phyloP scores from a whole-genome alignment of 2,888 invertebrate genomes.

The Campopleginae sp. region DNA sequence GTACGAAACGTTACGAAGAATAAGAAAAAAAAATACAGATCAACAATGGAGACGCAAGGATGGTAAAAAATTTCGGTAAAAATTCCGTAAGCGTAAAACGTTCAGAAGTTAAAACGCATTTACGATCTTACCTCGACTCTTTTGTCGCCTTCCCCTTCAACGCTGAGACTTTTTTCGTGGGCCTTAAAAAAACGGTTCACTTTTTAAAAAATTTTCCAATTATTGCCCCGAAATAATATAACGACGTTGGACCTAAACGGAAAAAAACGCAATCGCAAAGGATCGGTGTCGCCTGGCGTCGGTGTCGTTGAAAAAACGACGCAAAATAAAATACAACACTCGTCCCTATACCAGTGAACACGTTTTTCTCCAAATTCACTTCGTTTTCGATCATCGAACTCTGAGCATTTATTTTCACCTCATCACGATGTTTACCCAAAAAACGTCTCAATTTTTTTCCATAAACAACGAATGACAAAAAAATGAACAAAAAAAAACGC shows the following conservation, averaged over 20 bases:
- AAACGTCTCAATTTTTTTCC: neutral
- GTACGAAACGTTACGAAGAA: slow-evolving; percentile 27
- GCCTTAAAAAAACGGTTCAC: slow-evolving; percentile 53
- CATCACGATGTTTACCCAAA: slow-evolving; percentile 54
- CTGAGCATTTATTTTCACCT: slow-evolving; percentile 15
- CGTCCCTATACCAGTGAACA: neutral
- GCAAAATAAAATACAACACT: neutral
- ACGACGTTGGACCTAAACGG: neutral
- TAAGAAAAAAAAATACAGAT: slow-evolving; percentile 5
- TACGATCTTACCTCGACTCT: slow-evolving; percentile 52
- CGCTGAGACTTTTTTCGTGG: slow-evolving; percentile 21
- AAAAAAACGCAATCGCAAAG: neutral
- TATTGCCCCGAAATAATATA: slow-evolving; percentile 50
- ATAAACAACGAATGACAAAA: slow-evolving; percentile 7
- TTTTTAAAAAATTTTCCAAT: slow-evolving; percentile 53
- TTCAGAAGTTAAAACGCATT: slow-evolving; percentile 60
- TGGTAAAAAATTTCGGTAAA: slow-evolving; percentile 58
- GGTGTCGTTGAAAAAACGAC: slow-evolving; percentile 4
- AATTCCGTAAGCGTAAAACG: slow-evolving; percentile 54
- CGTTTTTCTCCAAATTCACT: neutral
- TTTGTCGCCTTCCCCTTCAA: slow-evolving; percentile 10
- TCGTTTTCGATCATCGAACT: slow-evolving; percentile 9
- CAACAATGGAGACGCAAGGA: neutral
- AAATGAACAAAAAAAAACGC: neutral
- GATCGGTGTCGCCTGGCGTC: neutral